Conservation (phyloP, 2,797 vertebrate species). For the Nyctalus aviator region DNA sequence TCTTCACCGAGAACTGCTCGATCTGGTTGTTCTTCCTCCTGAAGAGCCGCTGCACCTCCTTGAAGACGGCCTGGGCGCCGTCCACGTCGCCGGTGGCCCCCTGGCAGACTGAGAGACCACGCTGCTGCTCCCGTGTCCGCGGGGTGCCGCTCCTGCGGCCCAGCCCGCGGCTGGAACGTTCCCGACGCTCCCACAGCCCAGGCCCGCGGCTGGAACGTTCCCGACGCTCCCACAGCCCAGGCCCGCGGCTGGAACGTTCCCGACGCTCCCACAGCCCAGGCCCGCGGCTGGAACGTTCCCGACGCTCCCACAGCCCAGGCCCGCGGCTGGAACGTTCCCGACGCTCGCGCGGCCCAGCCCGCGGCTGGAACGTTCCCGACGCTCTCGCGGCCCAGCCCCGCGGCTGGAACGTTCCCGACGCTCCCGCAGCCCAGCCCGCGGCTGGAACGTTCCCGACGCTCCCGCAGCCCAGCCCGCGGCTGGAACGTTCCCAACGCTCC, state of each 20-base stretch:
- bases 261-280: no score
- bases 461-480: no score
- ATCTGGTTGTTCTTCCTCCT: slow-evolving; percentile 99
- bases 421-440: no score
- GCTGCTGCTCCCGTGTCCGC: not conserved
- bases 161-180: not conserved
- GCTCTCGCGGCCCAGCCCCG: no score
- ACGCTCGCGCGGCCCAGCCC: no score
- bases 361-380: not conserved
- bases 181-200: no score
- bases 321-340: not conserved
- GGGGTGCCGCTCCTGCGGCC: not conserved
- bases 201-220: not conserved
- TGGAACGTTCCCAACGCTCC: not conserved
- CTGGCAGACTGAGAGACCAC: slow-evolving; percentile 92
- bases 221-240: no score
- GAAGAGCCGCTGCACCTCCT: slow-evolving; percentile 96
- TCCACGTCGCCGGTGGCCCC: slow-evolving; percentile 95
- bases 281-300: not conserved
- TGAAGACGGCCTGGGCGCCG: slow-evolving; percentile 93
- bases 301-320: no score
- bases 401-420: not conserved
- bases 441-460: not conserved
- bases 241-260: not conserved
- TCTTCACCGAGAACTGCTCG: slow-evolving; percentile 97